Evolutionary conservation across 92 coral and sea anemone species (phyloP).

Genomic region (Porites lobata): DNA sequence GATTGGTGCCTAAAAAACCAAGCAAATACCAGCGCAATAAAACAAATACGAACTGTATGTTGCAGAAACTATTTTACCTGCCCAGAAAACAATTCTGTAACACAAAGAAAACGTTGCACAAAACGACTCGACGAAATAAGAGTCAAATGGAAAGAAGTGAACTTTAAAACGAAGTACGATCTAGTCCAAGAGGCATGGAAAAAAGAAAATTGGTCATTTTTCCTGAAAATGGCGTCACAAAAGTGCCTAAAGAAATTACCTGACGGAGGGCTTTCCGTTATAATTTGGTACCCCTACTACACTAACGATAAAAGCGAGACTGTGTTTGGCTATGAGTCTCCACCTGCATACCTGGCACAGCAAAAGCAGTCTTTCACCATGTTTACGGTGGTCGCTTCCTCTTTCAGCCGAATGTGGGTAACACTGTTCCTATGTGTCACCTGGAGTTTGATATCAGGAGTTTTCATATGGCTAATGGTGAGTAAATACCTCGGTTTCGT

Average conservation of each 20-base stretch:
- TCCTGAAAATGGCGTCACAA: constrained; percentile 23
- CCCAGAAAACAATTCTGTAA: neutral
- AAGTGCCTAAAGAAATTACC: neutral
- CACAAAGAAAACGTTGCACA: no score
- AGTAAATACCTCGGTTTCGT: neutral
- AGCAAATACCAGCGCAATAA: neutral
- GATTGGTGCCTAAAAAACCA: neutral
- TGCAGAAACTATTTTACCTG: neutral
- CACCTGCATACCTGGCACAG: constrained; percentile 5
- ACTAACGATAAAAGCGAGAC: neutral
- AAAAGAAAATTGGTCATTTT: neutral
- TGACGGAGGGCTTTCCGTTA: neutral
- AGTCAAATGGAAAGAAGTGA: neutral
- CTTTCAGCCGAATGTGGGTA: constrained; percentile 8
- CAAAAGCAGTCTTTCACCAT: neutral
- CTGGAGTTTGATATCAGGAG: constrained; percentile 49
- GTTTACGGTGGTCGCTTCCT: neutral
- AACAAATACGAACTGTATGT: neutral
- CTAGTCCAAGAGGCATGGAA: neutral
- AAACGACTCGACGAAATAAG: neutral
- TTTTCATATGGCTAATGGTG: constrained; percentile 69
- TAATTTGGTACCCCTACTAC: neutral
- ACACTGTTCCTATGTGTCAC: neutral
- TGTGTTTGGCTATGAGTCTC: neutral
- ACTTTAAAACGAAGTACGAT: neutral